Base-by-base conservation (phyloP, 1,140 invertebrate genomes). In the Adelges cooleyi region DNA sequence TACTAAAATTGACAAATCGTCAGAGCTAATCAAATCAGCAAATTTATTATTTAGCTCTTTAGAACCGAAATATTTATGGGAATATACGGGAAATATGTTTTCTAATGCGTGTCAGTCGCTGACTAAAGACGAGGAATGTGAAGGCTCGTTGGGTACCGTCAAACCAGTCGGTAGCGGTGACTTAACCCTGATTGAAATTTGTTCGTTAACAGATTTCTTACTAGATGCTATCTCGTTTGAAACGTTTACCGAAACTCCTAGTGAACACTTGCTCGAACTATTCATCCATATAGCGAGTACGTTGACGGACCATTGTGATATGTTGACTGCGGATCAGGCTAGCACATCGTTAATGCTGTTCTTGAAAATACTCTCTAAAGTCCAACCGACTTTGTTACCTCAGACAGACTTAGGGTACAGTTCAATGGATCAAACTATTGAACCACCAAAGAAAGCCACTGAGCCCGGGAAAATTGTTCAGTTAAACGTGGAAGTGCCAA, bases 1-100 rank as follows among this genome's bases (percentile, higher is more conserved):
- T 15, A 62, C 20, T 13, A 53, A 65, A 65, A 62, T 66, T 33
- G 46, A 68, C 27, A 68, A 54, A 48, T 65, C 33, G 49, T 52
- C 65, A n/a, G 82, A 86, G 71, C 78, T 92, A 5, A 76, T 87
- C 5, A 92, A 92, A 76, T 89, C 86, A 13, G 89, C 89, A 1
- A 94, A 92, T 75, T 76, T 93, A 23, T 73, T 95, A 17, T 90
- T 95, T 72, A 85, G 86, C 29, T 87, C 88, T 1, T 78, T 94
- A 51, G 89, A 94, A 71, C 84, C 87, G 1, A 84, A 84, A 50
- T 94, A 90, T 72, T 84, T 95, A 49, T 95, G 92, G 92, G 81
- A 84, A 67, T 92, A 88, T 72, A 81, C 89, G 66, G 86, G 84
- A 2, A 79, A 80, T 48, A 75, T 86, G 62, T 89, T 87, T 73